A percentile compares a stretch with the other conserved stretches of the same genome.
Evolutionary conservation across 92 coral and sea anemone species (phyloP).

Genomic region (Ricordea florida): DNA sequence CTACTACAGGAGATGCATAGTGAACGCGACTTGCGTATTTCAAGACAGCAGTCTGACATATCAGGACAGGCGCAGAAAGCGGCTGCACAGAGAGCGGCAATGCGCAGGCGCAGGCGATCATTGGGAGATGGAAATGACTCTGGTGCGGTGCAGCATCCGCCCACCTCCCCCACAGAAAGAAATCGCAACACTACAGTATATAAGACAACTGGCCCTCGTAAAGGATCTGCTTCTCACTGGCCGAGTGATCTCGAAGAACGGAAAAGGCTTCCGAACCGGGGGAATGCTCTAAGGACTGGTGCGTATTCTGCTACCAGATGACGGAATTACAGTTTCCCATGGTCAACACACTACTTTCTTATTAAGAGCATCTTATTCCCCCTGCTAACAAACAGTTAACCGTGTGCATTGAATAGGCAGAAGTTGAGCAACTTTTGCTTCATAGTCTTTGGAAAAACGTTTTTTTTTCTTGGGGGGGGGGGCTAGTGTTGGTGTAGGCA

Average conservation of each 20-base stretch:
- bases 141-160: not conserved
- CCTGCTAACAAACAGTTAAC: too few species aligned
- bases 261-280: too few species aligned
- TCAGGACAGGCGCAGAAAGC: constrained; percentile 95
- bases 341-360: too few species aligned
- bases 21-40: constrained; percentile 88
- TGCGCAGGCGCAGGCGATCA: constrained; percentile 82
- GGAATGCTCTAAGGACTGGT: too few species aligned
- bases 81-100: constrained; percentile 85
- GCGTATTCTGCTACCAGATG: too few species aligned
- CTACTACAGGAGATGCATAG: constrained; percentile 96
- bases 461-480: too few species aligned
- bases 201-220: not conserved
- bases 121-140: constrained; percentile 84
- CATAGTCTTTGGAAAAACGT: too few species aligned
- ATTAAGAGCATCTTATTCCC: too few species aligned
- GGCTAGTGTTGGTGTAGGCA: too few species aligned
- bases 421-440: too few species aligned
- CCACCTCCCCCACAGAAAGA: not conserved
- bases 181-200: not conserved
- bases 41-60: constrained; percentile 98
- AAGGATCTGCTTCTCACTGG: not conserved
- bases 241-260: not conserved
- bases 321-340: too few species aligned
- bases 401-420: too few species aligned